phyloP scores from a whole-genome alignment of 2,888 invertebrate species.

The Eutolmus rufibarbis region DNA sequence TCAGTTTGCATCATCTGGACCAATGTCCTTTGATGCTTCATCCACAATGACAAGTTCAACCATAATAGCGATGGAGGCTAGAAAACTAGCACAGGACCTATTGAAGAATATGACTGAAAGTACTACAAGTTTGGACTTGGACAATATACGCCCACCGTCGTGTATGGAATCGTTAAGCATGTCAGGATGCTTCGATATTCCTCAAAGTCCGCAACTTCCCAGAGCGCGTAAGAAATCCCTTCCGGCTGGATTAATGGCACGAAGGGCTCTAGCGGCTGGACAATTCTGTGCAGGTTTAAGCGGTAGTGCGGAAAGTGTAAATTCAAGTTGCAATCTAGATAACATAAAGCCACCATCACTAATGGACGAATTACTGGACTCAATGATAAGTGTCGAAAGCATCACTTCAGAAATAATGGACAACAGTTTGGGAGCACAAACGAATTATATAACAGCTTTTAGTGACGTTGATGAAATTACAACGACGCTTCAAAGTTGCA shows the following conservation, averaged over 20 bases:
- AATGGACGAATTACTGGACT: conserved; percentile 78
- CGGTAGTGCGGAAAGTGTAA: conserved; percentile 71
- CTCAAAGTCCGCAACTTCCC: conserved; percentile 54
- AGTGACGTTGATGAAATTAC: conserved; percentile 70
- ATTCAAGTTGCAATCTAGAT: conserved; percentile 73
- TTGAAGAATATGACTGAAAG: conserved; percentile 66
- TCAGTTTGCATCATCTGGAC: conserved; percentile 50
- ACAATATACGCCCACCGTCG: conserved; percentile 79
- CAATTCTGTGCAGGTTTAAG: conserved; percentile 59
- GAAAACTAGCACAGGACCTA: conserved; percentile 71
- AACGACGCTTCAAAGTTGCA: conserved; percentile 67
- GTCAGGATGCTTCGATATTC: conserved; percentile 66
- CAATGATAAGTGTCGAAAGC: conserved; percentile 85
- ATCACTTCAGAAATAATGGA: conserved; percentile 82
- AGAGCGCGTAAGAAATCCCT: conserved; percentile 73
- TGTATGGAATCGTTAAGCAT: conserved; percentile 73
- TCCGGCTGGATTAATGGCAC: conserved; percentile 74
- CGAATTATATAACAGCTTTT: conserved; percentile 65
- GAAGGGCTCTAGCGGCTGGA: conserved; percentile 71
- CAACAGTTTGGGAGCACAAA: conserved; percentile 55
- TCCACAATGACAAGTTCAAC: conserved; percentile 74
- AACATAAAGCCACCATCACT: conserved; percentile 84
- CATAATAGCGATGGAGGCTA: conserved; percentile 77
- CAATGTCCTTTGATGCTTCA: conserved; percentile 65
- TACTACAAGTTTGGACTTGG: conserved; percentile 73